Base-by-base conservation (phyloP, 1,140 invertebrate genomes). In the Drosophila bipectinata region DNA sequence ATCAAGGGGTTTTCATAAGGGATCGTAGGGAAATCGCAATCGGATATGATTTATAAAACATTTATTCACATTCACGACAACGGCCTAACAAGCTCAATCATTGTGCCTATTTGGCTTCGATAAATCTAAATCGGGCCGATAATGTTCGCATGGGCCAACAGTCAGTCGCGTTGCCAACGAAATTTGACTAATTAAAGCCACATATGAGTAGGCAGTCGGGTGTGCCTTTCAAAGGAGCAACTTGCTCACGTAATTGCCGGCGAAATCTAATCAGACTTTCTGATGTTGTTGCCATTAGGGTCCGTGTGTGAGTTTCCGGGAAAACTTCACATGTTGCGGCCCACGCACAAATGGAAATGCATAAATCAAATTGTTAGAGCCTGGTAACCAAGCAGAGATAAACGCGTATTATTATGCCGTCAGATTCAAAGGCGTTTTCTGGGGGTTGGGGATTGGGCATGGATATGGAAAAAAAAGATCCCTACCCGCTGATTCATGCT, bases 371-470 rank as follows among this genome's bases (percentile, higher is more conserved):
- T 81, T 72, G 81, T 45, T 84, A 61, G 81, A 84, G 78, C 79
- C 77, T 73, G 77, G 82, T 85, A 71, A 87, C 77, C 82, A 85
- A 78, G 82, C 78, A 81, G 58, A 85, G 81, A 85, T 85, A 85
- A 85, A 87, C 81, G 84, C 81, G 58, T 76, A 87, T 85, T 85
- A 85, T 85, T 85, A 85, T 85, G 82, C 82, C 78, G 66, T 60
- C 57, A 77, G 63, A 75, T 72, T 71, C 51, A 37, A 32, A 24
- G 49, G 34, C 45, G 49, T 24, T 28, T 56, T 10, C 15, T 9
- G 24, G 44, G 21, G n/a, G 4, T 10, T 26, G 34, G 18, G 10
- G 15, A 21, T 51, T 3, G 12, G 3, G 30, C 3, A 9, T 8
- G 30, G 30, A 30, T 53, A 12, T 28, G 60, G n/a, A 18, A n/a